Conservation (phyloP, 2,113 vertebrate genomes). For the Grallaria varia region DNA sequence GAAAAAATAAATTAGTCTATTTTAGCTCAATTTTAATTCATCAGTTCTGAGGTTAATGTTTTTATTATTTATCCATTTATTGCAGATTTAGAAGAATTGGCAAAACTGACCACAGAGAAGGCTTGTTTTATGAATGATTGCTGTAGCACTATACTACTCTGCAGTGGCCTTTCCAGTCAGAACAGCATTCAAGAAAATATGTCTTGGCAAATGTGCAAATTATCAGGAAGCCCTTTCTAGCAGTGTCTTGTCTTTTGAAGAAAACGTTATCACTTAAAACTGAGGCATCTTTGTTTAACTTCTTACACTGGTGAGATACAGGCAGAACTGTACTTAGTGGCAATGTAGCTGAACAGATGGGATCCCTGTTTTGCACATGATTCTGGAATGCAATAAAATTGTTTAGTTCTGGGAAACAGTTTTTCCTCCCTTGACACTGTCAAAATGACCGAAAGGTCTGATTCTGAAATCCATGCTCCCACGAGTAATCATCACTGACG, state of each 20-base stretch:
- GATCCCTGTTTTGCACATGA: conserved; percentile 57
- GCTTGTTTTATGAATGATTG: background rate
- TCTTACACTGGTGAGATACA: background rate
- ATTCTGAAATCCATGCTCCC: conserved; percentile 4
- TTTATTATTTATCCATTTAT: background rate
- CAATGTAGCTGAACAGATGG: conserved; percentile 58
- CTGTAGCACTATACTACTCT: background rate
- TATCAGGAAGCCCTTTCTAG: background rate
- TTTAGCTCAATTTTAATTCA: background rate
- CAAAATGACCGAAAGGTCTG: conserved; percentile 12
- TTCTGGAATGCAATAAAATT: conserved; percentile 70
- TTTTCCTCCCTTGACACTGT: conserved; percentile 38
- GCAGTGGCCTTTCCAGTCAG: background rate
- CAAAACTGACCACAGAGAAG: background rate
- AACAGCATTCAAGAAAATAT: background rate
- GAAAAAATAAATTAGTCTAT: background rate
- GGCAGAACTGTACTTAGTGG: background rate
- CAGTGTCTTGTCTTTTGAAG: background rate
- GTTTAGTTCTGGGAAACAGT: conserved; percentile 61
- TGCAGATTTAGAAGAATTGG: background rate
- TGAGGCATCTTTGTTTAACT: conserved; percentile 22
- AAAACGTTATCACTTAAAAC: conserved; percentile 1
- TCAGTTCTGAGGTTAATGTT: background rate
- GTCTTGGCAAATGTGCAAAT: background rate
- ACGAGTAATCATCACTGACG: background rate